Evolutionary conservation across 2,888 invertebrate genomes (phyloP), one percentile per base, ranked within the genome.

Genomic region (Patella depressa): DNA sequence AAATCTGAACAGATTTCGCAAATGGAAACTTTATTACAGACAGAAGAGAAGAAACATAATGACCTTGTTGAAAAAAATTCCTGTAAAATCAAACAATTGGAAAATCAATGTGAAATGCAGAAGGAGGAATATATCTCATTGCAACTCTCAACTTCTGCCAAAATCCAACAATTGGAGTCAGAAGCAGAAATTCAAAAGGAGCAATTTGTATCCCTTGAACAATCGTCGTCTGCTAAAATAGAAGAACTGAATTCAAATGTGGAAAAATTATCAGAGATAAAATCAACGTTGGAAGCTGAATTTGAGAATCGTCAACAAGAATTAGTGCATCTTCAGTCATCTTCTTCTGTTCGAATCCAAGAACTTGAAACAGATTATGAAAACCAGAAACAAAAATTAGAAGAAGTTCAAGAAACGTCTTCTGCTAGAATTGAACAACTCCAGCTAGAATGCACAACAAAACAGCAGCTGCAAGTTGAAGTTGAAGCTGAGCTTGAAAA

Each of bases 121-220:
- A 59, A 59, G 45, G 29, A 69, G 71, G 73, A 65, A n/a, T 19
- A 69, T 34, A 55, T n/a, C 53, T 69, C 69, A 12, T n/a, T 55
- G 15, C 59, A 74, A 34, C 55, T 72, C 70, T 45, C 19, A 65
- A 54, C 55, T n/a, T 53, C 15, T 17, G n/a, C 77, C 54, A 73
- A 73, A 12, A 76, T 55, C 29, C 74, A 80, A 34, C 75, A 76
- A 7, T 70, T 77, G 14, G 71, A 78, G n/a, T 74, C 71, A n/a
- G 79, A 81, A 71, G 45, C 19, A 15, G 34, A 15, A 34, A 57
- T 57, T 29, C 45, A 17, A 7, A 9, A 71, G 34, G 15, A 15
- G 17, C 71, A 54, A n/a, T 45, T 71, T 19, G 19, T 45, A 19
- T 65, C 54, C 24, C 54, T 34, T 19, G 19, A 69, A 45, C 76